These are phyloP conservation scores for Plectropomus leopardus DNA, from an alignment of 2,113 vertebrate genomes.

Conservation along the genomic window DNA sequence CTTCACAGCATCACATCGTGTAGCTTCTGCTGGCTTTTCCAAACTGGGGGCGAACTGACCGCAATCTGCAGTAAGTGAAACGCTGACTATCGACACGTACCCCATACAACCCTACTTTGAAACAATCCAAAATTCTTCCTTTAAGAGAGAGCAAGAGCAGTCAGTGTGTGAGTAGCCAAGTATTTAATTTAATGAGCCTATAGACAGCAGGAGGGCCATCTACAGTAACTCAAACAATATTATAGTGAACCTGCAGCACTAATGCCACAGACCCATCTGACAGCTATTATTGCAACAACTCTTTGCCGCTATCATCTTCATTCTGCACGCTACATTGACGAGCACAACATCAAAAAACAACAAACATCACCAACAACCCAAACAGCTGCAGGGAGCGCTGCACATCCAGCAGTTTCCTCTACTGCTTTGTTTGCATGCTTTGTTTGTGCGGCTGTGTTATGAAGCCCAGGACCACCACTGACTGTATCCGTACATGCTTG, in stretches of 20 bases:
- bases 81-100: too few relatives aligned
- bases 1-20: too few relatives aligned
- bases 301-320: slow-evolving; percentile 24
- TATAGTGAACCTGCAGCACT: not conserved
- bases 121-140: too few relatives aligned
- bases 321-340: slow-evolving; percentile 30
- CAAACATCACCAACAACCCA: slow-evolving; percentile 32
- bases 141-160: not conserved
- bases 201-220: not conserved
- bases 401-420: slow-evolving; percentile 28
- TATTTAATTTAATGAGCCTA: slow-evolving; percentile 8
- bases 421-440: slow-evolving; percentile 23
- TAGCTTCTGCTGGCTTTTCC: too few relatives aligned
- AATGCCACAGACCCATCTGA: slow-evolving; percentile 7
- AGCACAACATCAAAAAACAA: slow-evolving; percentile 26
- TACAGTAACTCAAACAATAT: not conserved
- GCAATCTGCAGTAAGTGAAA: too few relatives aligned
- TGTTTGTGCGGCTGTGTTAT: slow-evolving; percentile 44
- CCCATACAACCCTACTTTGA: too few relatives aligned
- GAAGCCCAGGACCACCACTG: slow-evolving; percentile 35
- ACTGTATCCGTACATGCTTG: slow-evolving; percentile 55
- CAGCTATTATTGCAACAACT: slow-evolving; percentile 10
- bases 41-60: too few relatives aligned
- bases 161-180: not conserved
- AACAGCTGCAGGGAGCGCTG: slow-evolving; percentile 48